These are phyloP conservation scores for Myotis vivesi DNA, from an alignment of 2,797 vertebrate species.

Conservation along the genomic window DNA sequence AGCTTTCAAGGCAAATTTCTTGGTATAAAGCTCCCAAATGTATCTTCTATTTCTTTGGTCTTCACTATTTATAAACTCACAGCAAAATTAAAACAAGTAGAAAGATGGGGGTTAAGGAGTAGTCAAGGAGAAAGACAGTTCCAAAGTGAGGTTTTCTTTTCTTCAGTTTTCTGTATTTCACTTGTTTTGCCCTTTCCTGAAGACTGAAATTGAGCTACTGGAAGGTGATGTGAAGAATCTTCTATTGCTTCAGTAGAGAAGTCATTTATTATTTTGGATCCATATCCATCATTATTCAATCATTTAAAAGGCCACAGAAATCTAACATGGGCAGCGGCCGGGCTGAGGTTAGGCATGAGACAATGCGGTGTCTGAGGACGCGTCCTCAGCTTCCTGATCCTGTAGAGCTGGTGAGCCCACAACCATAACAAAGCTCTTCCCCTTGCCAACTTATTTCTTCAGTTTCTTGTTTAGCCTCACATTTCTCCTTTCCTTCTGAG, in stretches of 20 bases:
- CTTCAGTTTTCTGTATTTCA: constrained; percentile 61
- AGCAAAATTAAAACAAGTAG: constrained; percentile 79
- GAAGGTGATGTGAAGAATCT: constrained; percentile 58
- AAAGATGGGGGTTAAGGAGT: constrained; percentile 45
- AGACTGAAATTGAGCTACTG: constrained; percentile 30
- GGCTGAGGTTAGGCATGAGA: not conserved
- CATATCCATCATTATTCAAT: constrained; percentile 59
- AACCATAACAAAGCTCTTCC: constrained; percentile 89
- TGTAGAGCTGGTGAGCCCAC: constrained; percentile 71
- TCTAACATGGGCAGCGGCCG: not conserved
- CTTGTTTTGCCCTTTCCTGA: constrained; percentile 43
- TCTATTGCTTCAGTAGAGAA: constrained; percentile 62
- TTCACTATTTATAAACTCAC: constrained; percentile 83
- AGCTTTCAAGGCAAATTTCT: constrained; percentile 79
- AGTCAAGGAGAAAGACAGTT: constrained; percentile 40
- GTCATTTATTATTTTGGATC: constrained; percentile 60
- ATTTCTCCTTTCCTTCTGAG: not conserved
- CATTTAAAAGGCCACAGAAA: constrained; percentile 58
- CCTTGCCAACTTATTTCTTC: constrained; percentile 6
- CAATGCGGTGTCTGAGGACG: not conserved
- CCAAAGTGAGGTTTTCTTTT: constrained; percentile 56
- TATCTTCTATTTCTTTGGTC: constrained; percentile 77
- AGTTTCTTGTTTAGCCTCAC: not conserved
- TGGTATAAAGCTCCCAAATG: constrained; percentile 82
- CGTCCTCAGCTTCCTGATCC: constrained; percentile 48